phyloP scores from a whole-genome alignment of 2,113 vertebrate genomes.

The Stegostoma tigrinum region DNA sequence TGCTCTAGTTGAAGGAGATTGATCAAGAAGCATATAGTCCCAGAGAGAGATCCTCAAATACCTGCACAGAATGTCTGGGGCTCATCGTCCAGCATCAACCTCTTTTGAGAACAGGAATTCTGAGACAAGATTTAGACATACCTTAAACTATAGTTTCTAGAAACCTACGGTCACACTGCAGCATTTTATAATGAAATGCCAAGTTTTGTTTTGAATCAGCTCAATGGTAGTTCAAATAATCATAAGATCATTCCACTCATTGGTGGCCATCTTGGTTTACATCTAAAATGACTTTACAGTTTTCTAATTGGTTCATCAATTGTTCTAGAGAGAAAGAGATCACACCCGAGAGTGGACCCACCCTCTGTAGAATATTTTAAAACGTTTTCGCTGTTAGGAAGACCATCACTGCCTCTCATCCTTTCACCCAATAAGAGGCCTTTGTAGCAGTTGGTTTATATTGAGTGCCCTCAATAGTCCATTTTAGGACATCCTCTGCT shows the following conservation, averaged over 20 bases:
- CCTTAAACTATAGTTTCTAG: slow-evolving; percentile 5
- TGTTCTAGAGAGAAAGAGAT: slow-evolving; percentile 37
- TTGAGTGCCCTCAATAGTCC: too few relatives aligned
- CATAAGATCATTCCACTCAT: background rate
- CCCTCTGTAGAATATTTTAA: background rate
- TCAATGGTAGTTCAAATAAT: slow-evolving; percentile 40
- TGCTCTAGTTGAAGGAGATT: slow-evolving; percentile 75
- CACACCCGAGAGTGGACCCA: background rate
- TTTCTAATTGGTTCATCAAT: slow-evolving; percentile 40
- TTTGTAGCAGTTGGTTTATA: too few relatives aligned
- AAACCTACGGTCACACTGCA: slow-evolving; percentile 39
- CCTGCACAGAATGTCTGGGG: slow-evolving; percentile 69
- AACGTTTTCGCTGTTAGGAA: too few relatives aligned
- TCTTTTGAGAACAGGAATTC: slow-evolving; percentile 83
- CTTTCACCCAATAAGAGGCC: background rate
- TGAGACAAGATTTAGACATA: slow-evolving; percentile 41
- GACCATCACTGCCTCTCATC: background rate
- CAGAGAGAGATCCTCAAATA: slow-evolving; percentile 80
- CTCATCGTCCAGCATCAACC: slow-evolving; percentile 70
- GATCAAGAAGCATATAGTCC: slow-evolving; percentile 45
- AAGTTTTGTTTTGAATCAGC: background rate
- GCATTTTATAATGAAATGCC: background rate
- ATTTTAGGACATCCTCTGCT: too few relatives aligned
- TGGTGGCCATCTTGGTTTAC: too few relatives aligned
- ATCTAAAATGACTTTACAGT: slow-evolving; percentile 17